Conservation (phyloP, 2,113 vertebrate genomes). For the Crypturellus undulatus region DNA sequence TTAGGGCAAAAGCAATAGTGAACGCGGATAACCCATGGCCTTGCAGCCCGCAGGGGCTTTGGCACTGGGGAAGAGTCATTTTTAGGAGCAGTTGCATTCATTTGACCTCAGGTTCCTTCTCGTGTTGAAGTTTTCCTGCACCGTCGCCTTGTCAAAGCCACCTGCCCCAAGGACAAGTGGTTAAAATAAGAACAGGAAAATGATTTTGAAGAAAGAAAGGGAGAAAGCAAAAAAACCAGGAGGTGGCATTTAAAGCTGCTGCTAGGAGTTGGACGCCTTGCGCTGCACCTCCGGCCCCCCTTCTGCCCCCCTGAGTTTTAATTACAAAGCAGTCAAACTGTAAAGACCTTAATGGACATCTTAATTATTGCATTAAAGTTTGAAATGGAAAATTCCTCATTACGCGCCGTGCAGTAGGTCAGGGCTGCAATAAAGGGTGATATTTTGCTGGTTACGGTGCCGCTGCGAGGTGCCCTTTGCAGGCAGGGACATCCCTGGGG, state of each 20-base stretch:
- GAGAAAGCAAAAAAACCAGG: background rate
- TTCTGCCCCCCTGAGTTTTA: background rate
- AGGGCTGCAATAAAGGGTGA: constrained; percentile 33
- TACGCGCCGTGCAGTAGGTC: constrained; percentile 36
- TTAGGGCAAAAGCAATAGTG: background rate
- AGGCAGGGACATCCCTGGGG: constrained; percentile 12
- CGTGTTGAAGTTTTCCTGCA: background rate
- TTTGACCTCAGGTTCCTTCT: background rate
- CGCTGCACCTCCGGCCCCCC: background rate
- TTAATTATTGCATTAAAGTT: constrained; percentile 71
- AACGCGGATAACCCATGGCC: no score
- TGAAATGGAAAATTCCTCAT: constrained; percentile 72
- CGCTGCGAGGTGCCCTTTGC: constrained; percentile 49
- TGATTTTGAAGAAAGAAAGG: background rate
- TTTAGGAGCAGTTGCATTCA: background rate
- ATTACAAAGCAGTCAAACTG: constrained; percentile 63
- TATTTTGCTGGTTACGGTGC: constrained; percentile 1
- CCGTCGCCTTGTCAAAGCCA: background rate
- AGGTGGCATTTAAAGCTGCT: background rate
- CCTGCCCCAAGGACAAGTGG: background rate
- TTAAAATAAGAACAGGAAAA: background rate
- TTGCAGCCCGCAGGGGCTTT: background rate
- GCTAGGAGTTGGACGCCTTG: background rate
- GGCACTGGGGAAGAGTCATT: background rate
- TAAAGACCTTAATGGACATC: constrained; percentile 60